Evolutionary conservation across 2,888 invertebrate genomes (phyloP), one percentile per base, ranked within the genome.

Genomic region (Folsomia manolachei): DNA sequence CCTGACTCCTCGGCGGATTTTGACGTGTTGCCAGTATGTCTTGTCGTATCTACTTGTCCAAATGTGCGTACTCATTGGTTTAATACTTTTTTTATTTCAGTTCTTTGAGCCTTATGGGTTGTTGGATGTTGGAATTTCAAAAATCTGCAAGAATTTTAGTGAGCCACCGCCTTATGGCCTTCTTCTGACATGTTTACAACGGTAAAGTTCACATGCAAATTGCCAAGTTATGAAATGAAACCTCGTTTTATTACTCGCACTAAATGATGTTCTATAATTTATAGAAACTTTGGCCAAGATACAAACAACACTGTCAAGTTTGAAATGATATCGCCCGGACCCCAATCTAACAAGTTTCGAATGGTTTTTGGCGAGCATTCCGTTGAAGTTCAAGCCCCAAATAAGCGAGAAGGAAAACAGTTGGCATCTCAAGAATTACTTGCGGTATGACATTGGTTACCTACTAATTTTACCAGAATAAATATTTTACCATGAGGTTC

Each of bases 371-470:
- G 96, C 66, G 94, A 94, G 83, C 94, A 97, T 83, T 89, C 89
- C 14, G 95, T 94, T 1, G 91, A 91, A 24, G 95, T 97, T 26
- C 84, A 76, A 19, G 81, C 81, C 2, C 72, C 78, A 18, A 98
- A 97, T 85, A 98, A 98, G 85, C 89, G 94, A 82, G 95, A 95
- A 78, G 98, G 97, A 4, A 97, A 97, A 83, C 98, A 99, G 83
- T 86, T 92, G 80, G 98, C 98, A 21, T 93, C 97, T 2, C 98
- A 99, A 85, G 90, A 92, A 9, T 63, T 81, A n/a, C 70, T 81
- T 9, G 71, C 78, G 60, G 81, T 81, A 78, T 69, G 76, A 1
- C 21, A 19, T 25, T 51, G 7, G 14, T 39, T 39, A 39, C 61
- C 25, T 19, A 63, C 25, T 24, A 39, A 1, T 18, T 27, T 62